Conservation (phyloP, 1,140 invertebrate genomes). For the Dolichoris vasculosae region DNA sequence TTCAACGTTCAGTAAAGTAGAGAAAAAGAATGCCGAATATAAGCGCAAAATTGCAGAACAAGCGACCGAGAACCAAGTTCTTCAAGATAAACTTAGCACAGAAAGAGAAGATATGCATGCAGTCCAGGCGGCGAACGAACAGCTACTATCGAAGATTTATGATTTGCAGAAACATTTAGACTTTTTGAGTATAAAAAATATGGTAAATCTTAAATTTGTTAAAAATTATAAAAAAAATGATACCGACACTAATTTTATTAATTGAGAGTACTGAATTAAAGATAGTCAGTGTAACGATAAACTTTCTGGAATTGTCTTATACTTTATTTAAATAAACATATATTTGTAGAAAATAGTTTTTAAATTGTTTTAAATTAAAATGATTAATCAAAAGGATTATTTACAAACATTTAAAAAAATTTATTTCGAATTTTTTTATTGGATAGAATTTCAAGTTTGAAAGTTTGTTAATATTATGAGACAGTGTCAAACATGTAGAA, state of each 20-base stretch:
- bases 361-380: too few relatives aligned
- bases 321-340: too few relatives aligned
- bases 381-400: too few relatives aligned
- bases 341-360: too few relatives aligned
- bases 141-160: conserved; percentile 65
- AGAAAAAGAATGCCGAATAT: conserved; percentile 67
- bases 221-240: neutral
- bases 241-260: neutral
- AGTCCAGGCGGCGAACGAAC: conserved; percentile 64
- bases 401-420: too few relatives aligned
- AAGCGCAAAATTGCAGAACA: conserved; percentile 65
- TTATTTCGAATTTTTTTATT: too few relatives aligned
- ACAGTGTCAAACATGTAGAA: too few relatives aligned
- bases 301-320: neutral
- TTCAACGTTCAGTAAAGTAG: conserved; percentile 62
- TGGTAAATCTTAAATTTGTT: conserved; percentile 59
- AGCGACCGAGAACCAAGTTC: conserved; percentile 57
- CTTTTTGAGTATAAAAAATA: conserved; percentile 64
- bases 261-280: conserved; percentile 4
- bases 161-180: conserved; percentile 70
- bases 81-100: conserved; percentile 61
- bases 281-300: neutral
- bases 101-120: conserved; percentile 64
- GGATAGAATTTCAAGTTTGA: too few relatives aligned
- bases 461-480: too few relatives aligned